Percentiles rank a stretch among this genome's conserved stretches.
Conservation (phyloP, 2,797 vertebrate genomes). For the Premnoplex brunnescens region DNA sequence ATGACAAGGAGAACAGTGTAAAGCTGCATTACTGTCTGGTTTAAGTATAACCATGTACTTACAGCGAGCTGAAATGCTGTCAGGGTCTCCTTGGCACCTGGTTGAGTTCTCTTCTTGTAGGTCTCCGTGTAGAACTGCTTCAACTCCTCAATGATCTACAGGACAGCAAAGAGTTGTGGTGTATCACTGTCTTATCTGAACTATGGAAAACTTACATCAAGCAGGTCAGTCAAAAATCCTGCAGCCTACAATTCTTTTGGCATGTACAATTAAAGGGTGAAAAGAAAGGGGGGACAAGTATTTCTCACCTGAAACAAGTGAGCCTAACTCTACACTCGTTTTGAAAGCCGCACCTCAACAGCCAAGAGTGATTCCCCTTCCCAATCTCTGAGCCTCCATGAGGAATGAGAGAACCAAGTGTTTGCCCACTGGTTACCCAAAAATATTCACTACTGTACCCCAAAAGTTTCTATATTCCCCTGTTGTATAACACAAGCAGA, state of each 20-base stretch:
- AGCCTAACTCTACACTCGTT: background rate
- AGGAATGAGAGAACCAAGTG: background rate
- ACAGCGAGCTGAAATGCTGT: slow-evolving; percentile 86
- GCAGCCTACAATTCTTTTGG: background rate
- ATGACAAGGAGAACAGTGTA: background rate
- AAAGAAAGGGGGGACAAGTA: background rate
- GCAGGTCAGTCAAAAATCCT: background rate
- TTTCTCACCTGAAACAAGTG: background rate
- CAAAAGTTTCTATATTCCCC: background rate
- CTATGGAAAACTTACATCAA: background rate
- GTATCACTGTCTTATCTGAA: background rate
- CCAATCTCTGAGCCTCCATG: background rate
- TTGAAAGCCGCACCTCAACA: background rate
- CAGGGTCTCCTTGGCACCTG: slow-evolving; percentile 80
- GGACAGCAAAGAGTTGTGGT: background rate
- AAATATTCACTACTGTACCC: background rate
- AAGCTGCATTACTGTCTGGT: background rate
- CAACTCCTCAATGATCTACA: slow-evolving; percentile 85
- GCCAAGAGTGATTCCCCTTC: background rate
- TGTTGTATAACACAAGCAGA: background rate
- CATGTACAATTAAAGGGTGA: background rate
- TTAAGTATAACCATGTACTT: slow-evolving; percentile 28
- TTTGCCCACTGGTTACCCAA: background rate
- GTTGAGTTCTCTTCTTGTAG: slow-evolving; percentile 73
- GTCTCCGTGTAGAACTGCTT: slow-evolving; percentile 84